Evolutionary conservation across 1,140 invertebrate genomes (phyloP).

Genomic region (Philotrypesis tridentata): DNA sequence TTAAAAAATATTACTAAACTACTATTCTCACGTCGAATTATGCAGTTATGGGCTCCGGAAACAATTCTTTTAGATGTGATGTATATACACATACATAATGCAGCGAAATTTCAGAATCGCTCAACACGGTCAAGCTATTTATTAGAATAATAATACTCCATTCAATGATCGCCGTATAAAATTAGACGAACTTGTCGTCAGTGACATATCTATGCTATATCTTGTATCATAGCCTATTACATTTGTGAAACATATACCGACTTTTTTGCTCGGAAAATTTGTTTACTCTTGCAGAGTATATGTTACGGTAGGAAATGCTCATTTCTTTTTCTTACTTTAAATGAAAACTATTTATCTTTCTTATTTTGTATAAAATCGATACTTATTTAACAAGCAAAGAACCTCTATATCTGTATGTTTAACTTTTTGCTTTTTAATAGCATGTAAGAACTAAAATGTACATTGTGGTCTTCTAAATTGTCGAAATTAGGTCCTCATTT

Average conservation of each 20-base stretch:
- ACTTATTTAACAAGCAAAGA: neutral
- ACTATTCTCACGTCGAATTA: neutral
- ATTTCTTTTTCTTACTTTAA: too few species aligned
- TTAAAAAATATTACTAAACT: neutral
- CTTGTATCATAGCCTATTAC: neutral
- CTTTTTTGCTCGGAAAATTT: neutral
- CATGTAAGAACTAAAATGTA: too few species aligned
- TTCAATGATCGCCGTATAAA: constrained; percentile 11
- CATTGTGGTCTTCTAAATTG: too few species aligned
- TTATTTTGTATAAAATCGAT: neutral
- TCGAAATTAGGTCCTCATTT: too few species aligned
- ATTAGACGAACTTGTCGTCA: constrained; percentile 3
- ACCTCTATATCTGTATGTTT: neutral
- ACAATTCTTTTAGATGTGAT: neutral
- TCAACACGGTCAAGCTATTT: neutral
- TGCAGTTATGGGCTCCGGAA: neutral
- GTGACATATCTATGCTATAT: neutral
- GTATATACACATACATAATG: neutral
- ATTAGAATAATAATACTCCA: constrained; percentile 7
- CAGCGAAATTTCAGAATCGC: neutral
- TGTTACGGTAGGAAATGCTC: neutral
- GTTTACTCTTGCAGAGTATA: neutral
- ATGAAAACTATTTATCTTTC: too few species aligned
- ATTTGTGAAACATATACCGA: neutral
- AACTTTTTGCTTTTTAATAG: too few species aligned